Conservation (phyloP, 2,888 invertebrate species). For the Cerceris rybyensis region DNA sequence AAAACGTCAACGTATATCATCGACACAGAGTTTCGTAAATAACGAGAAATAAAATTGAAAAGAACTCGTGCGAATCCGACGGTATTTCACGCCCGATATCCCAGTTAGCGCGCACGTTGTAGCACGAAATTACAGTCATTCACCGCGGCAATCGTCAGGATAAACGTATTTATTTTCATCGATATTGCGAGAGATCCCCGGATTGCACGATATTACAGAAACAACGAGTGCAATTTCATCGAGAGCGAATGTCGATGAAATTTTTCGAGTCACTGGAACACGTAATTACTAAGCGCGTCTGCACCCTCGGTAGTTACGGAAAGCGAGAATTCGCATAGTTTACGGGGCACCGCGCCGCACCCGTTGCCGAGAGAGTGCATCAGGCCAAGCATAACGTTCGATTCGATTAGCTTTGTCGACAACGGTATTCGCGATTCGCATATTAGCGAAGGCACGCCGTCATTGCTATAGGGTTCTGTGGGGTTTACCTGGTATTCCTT, state of each 20-base stretch:
- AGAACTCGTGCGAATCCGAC: background rate
- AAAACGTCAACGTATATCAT: no score
- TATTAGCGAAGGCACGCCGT: slow-evolving; percentile 66
- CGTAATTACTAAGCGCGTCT: slow-evolving; percentile 43
- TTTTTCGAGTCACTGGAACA: slow-evolving; percentile 36
- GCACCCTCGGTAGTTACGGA: slow-evolving; percentile 4
- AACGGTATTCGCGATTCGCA: slow-evolving; percentile 67
- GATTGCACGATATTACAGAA: background rate
- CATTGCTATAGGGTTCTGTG: slow-evolving; percentile 31
- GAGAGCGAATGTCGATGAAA: slow-evolving; percentile 27
- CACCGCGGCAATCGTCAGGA: background rate
- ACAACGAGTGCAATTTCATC: background rate
- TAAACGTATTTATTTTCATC: background rate
- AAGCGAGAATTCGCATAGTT: slow-evolving; percentile 42
- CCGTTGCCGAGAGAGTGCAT: slow-evolving; percentile 44
- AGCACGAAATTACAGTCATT: background rate
- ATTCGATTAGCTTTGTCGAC: slow-evolving; percentile 67
- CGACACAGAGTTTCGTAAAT: no score
- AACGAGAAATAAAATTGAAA: background rate
- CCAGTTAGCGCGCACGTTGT: no score
- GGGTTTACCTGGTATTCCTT: slow-evolving; percentile 65
- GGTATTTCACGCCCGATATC: no score
- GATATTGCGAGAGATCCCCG: background rate
- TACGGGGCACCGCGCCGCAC: slow-evolving; percentile 5
- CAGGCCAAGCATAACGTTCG: slow-evolving; percentile 58